Evolutionary conservation across 2,888 invertebrate genomes (phyloP), one percentile per base, ranked within the genome.

Genomic region (Lissocephala sabroskyi): DNA sequence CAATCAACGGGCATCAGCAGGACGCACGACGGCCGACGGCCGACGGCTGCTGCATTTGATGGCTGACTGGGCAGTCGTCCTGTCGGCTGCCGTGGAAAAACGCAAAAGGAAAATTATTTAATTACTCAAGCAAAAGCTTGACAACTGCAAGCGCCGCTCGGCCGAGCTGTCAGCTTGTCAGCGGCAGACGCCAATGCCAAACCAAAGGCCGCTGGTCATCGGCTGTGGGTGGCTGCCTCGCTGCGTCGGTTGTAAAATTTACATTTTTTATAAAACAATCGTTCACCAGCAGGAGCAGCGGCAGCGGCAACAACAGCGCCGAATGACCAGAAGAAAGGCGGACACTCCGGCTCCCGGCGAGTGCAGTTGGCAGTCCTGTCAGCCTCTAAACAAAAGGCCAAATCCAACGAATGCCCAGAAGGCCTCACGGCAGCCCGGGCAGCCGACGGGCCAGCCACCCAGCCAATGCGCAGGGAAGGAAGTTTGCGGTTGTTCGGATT

Each of bases 61-160:
- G 52, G 56, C 62, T 65, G 65, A 62, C 47, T 62, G 63, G 56
- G 44, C 62, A 65, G 50, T 39, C 43, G n/a, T 48, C 41, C 11
- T 46, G 33, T 13, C 47, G 42, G 45, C n/a, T 42, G 55, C 42
- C 60, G 71, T 63, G 71, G 59, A 55, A 77, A 59, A 58, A 59
- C 71, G 67, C 66, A 59, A 66, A 59, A 41, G 16, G 71, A 64
- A 80, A 79, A 79, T 80, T 67, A 67, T 80, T 80, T 80, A 79
- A 79, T 79, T 79, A 79, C 81, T 80, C 73, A 79, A 79, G 79
- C 79, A 79, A 78, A 76, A 66, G 74, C 70, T 62, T 77, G 80
- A 79, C 80, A 70, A 80, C 64, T 74, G 79, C 61, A 68, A 64
- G 59, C 58, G 65, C 60, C 70, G n/a, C 35, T 10, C 23, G 44